phyloP scores from a whole-genome alignment of 2,113 vertebrate genomes.

The Lagenorhynchus albirostris region DNA sequence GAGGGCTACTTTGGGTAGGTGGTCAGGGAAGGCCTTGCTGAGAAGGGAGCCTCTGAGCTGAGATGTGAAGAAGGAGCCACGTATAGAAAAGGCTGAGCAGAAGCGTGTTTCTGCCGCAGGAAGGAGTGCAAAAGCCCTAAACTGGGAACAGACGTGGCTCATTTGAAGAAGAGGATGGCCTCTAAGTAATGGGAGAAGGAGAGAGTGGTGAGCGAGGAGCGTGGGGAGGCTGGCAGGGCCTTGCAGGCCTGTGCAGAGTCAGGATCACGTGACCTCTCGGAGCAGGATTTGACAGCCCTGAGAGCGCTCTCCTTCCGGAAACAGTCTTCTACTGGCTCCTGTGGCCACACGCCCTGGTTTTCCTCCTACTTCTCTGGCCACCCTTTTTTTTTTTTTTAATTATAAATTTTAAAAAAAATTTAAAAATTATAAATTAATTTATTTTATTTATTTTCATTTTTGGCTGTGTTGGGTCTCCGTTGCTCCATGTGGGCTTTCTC shows the following conservation, averaged over 20 bases:
- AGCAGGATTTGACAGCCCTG: background rate
- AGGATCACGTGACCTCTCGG: accelerated
- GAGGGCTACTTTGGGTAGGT: background rate
- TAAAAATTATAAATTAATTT: no score
- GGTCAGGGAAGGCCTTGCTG: background rate
- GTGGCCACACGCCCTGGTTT: background rate
- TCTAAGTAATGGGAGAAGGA: background rate
- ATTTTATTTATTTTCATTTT: no score
- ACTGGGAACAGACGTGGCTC: background rate
- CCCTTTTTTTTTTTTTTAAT: background rate
- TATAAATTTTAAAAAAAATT: no score
- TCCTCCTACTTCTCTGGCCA: background rate
- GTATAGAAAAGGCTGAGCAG: background rate
- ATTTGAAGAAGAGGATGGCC: background rate
- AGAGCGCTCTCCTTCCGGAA: background rate
- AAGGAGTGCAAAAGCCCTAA: background rate
- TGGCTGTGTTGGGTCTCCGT: no score
- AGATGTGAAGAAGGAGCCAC: background rate
- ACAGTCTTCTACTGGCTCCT: background rate
- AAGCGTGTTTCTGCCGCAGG: background rate
- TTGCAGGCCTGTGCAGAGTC: background rate
- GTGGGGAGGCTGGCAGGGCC: background rate
- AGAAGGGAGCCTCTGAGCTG: background rate
- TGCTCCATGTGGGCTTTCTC: no score
- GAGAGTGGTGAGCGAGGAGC: background rate